A percentile compares a stretch with the other conserved stretches of the same genome.
phyloP scores from a whole-genome alignment of 2,113 vertebrate species.

The Pluvialis apricaria region DNA sequence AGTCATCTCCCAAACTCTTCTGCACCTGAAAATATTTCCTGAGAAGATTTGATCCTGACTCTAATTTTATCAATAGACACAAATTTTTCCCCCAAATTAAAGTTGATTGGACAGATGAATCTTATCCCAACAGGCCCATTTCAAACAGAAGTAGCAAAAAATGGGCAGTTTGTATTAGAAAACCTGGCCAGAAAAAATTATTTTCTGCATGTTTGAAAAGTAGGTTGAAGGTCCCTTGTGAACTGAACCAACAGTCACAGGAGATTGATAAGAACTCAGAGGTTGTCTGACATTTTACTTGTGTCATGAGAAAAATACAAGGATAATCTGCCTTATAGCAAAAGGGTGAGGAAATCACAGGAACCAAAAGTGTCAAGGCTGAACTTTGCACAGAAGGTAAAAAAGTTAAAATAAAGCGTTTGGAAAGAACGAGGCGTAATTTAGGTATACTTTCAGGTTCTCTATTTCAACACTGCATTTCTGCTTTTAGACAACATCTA shows the following conservation, averaged over 20 bases:
- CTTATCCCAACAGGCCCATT: rapidly evolving
- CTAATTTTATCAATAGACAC: not conserved
- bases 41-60: not conserved
- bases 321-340: not conserved
- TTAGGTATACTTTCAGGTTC: not conserved
- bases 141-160: not conserved
- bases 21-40: not conserved
- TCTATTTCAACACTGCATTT: not conserved
- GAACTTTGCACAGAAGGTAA: not conserved
- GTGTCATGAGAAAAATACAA: not conserved
- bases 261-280: not conserved
- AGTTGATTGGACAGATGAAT: not conserved
- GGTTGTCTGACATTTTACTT: not conserved
- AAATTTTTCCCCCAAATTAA: rapidly evolving
- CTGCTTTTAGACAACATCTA: not conserved
- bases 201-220: not conserved
- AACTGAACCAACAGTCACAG: not conserved
- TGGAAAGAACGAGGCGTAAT: not conserved
- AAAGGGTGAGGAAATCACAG: not conserved
- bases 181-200: not conserved
- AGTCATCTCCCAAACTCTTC: not conserved
- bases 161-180: not conserved
- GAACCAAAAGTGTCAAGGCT: not conserved
- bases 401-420: not conserved
- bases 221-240: not conserved